Percentiles rank a stretch among this genome's conserved stretches.
Evolutionary conservation across 1,140 invertebrate genomes (phyloP).

Genomic region (Euwallacea fornicatus): DNA sequence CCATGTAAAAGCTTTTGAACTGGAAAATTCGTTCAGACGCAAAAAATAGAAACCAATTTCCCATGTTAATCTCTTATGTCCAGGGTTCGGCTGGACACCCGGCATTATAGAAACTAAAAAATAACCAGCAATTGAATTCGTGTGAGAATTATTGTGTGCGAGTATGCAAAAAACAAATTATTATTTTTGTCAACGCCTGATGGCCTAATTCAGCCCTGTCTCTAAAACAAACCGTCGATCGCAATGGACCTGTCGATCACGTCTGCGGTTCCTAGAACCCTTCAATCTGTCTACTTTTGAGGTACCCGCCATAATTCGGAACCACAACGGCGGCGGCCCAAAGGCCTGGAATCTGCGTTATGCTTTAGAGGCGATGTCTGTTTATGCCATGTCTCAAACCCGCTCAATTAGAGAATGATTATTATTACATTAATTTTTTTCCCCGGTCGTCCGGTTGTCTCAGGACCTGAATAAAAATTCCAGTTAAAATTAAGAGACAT

Average conservation of each 20-base stretch:
- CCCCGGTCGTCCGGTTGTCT: conserved; percentile 3
- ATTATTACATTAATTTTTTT: conserved; percentile 38
- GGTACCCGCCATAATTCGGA: conserved; percentile 39
- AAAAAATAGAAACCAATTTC: no score
- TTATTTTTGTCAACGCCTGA: no score
- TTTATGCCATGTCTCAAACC: conserved; percentile 12
- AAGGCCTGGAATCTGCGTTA: conserved; percentile 38
- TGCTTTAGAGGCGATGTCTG: conserved; percentile 35
- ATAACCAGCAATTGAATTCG: no score
- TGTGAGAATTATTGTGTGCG: no score
- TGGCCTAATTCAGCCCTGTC: no score
- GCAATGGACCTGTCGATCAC: conserved; percentile 48
- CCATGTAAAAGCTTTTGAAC: no score
- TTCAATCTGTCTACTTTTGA: conserved; percentile 44
- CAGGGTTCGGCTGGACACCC: no score
- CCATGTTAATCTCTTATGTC: no score
- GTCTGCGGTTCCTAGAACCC: conserved; percentile 42
- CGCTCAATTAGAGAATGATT: conserved; percentile 33
- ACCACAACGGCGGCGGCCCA: conserved; percentile 34
- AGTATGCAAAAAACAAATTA: no score
- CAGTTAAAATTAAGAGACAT: background rate
- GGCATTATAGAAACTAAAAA: no score
- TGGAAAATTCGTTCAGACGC: no score
- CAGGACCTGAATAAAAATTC: conserved; percentile 23
- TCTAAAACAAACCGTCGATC: conserved; percentile 21